Base-by-base conservation (phyloP, 2,888 invertebrate genomes). In the Leptopilina drosophilae region DNA sequence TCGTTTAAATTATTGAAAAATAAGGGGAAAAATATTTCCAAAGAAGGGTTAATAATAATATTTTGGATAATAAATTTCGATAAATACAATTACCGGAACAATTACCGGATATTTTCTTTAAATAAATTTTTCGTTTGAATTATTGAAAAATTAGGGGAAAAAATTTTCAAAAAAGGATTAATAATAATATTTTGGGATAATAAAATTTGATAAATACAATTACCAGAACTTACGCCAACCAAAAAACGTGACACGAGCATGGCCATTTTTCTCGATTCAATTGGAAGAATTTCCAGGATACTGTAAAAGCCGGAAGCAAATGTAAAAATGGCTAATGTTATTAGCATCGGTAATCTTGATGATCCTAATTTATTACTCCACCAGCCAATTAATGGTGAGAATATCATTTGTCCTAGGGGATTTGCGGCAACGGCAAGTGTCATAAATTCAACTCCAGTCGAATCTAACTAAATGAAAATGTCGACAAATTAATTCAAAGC, bases 371-470 rank as follows among this genome's bases (percentile, higher is more conserved):
- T 95, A 91, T 97, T 97, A 76, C 96, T 95, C 96, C 97, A 97
- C 94, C 95, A 95, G 64, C 97, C 97, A 84, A 97, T 94, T 83
- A 97, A 91, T 3, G 97, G 97, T 26, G 97, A 97, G 90, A 96
- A 96, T 80, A 97, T 89, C 94, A 97, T 95, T 93, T 97, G 97
- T 0, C 96, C 97, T 81, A 97, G 93, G 14, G 97, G 97, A 93
- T 97, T 97, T 42, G 97, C 96, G 56, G 96, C 97, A 76, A 97
- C 96, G 76, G 97, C 95, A 86, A 95, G 94, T 7, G 97, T 97
- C 94, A 97, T 95, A 88, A 96, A 95, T 92, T 96, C 96, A 91
- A 97, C 97, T 84, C 95, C 95, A 7, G 96, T 95, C 46, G 95
- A 95, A 92, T 97, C 96, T 92, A 97, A 92, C 97, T 97, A 79